Conservation (phyloP, 2,113 vertebrate species). For the Triplophysa dalaica region DNA sequence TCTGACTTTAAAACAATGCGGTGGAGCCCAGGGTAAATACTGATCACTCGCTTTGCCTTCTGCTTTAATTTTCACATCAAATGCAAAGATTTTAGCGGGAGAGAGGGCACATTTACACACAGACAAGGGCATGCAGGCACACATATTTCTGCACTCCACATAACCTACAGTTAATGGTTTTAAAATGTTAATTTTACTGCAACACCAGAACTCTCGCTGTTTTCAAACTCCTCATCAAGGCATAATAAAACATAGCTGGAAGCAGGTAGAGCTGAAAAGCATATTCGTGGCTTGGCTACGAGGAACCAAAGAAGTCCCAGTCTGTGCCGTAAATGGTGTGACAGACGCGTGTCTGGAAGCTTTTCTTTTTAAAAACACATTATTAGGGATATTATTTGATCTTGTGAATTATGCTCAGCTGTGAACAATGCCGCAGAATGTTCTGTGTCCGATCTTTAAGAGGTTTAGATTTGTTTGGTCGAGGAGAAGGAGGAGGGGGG, state of each 20-base stretch:
- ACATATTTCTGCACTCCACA: slow-evolving; percentile 27
- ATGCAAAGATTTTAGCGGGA: slow-evolving; percentile 45
- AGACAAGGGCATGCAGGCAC: slow-evolving; percentile 9
- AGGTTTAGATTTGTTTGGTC: slow-evolving; percentile 19
- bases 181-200: slow-evolving; percentile 49
- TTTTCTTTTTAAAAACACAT: slow-evolving; percentile 10
- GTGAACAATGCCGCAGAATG: background rate
- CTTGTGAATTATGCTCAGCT: slow-evolving; percentile 16
- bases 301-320: background rate
- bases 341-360: slow-evolving; percentile 29
- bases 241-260: slow-evolving; percentile 32
- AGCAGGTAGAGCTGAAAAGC: slow-evolving; percentile 30
- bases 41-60: slow-evolving; percentile 45
- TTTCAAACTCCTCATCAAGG: slow-evolving; percentile 3
- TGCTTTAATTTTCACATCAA: slow-evolving; percentile 44
- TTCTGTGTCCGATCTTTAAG: slow-evolving; percentile 2
- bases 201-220: slow-evolving; percentile 33
- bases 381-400: slow-evolving; percentile 8
- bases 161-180: slow-evolving; percentile 49
- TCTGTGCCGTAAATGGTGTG: slow-evolving; percentile 16
- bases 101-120: slow-evolving; percentile 38
- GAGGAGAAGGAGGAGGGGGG: background rate
- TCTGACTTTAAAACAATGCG: slow-evolving; percentile 36
- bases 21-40: slow-evolving; percentile 33
- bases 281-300: background rate